Base-by-base conservation (phyloP, 2,797 vertebrate genomes). In the Gila robusta region DNA sequence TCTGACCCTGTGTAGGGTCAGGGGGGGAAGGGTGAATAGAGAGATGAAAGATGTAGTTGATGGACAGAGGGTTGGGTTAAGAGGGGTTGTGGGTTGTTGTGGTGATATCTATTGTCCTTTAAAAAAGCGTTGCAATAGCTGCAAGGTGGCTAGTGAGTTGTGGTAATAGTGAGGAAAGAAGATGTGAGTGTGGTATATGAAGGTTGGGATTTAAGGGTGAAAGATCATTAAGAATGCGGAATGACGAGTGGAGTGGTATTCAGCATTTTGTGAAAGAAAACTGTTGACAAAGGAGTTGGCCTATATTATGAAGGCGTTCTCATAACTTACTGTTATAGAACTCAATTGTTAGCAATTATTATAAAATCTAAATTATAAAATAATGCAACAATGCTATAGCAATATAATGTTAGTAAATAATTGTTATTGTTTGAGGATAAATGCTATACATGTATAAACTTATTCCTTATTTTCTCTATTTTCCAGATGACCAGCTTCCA, bases 61-160 rank as follows among this genome's bases (percentile, higher is more conserved):
- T 92, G 89, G 88, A 89, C 92, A 93, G 93, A 93, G 94, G 93
- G 91, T 93, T 90, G 94, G 95, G 95, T 95, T 96, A 96, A 96
- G 95, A 96, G 95, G 94, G 94, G 94, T 96, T 96, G 95, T 95
- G 93, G 94, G 95, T 95, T 96, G 94, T 95, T 94, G 89, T 94
- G 94, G 94, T 94, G 95, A 96, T 94, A 93, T 88, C 93, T 92
- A 96, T 96, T 96, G 96, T 96, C 91, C 92, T 93, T 83, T 92
- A 89, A 94, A 95, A 96, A 96, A 92, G 93, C 93, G 92, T 95
- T 95, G 89, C 94, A 91, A 94, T 95, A 93, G 95, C 92, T 94
- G 93, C 94, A 96, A 96, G 95, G 94, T 96, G 94, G 94, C 95
- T 92, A 94, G 93, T 92, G 86, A 93, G 94, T 90, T 93, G 94